A percentile compares a stretch with the other conserved stretches of the same genome.
These are phyloP conservation scores for Heliconius congener DNA, from an alignment of 1,140 invertebrate genomes.

Conservation along the genomic window DNA sequence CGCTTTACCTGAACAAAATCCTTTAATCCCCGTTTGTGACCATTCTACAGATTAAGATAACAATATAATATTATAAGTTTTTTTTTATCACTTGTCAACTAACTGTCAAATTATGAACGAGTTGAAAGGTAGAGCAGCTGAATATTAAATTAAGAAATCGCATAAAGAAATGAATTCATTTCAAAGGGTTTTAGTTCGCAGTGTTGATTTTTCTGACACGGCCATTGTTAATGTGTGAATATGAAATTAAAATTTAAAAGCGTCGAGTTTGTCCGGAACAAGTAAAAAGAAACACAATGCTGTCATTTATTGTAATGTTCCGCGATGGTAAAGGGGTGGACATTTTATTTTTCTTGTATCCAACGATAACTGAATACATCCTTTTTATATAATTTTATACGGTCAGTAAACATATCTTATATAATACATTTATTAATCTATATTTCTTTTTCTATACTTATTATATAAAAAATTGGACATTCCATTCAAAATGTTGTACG, in stretches of 20 bases:
- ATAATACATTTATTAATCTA: background rate
- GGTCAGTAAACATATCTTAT: background rate
- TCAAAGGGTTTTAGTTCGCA: constrained; percentile 56
- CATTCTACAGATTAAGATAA: constrained; percentile 54
- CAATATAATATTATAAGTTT: constrained; percentile 44
- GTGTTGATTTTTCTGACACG: constrained; percentile 62
- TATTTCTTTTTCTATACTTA: too few species aligned
- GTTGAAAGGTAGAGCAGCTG: constrained; percentile 57
- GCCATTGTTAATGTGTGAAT: constrained; percentile 53
- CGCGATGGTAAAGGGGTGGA: constrained; percentile 36
- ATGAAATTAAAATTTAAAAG: constrained; percentile 53
- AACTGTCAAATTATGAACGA: constrained; percentile 70
- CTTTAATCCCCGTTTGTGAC: constrained; percentile 58
- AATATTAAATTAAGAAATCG: constrained; percentile 61
- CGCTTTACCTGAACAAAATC: constrained; percentile 58
- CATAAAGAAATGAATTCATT: constrained; percentile 38
- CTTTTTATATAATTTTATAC: background rate
- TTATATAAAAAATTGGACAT: too few species aligned
- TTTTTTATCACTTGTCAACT: constrained; percentile 56
- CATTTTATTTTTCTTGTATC: constrained; percentile 33
- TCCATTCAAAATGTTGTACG: too few species aligned
- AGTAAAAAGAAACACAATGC: constrained; percentile 44
- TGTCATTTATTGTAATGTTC: constrained; percentile 47
- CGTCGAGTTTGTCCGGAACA: constrained; percentile 37
- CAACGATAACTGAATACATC: background rate